Evolutionary conservation across 2,797 vertebrate genomes (phyloP).

Genomic region (Coracias cyanogaster): DNA sequence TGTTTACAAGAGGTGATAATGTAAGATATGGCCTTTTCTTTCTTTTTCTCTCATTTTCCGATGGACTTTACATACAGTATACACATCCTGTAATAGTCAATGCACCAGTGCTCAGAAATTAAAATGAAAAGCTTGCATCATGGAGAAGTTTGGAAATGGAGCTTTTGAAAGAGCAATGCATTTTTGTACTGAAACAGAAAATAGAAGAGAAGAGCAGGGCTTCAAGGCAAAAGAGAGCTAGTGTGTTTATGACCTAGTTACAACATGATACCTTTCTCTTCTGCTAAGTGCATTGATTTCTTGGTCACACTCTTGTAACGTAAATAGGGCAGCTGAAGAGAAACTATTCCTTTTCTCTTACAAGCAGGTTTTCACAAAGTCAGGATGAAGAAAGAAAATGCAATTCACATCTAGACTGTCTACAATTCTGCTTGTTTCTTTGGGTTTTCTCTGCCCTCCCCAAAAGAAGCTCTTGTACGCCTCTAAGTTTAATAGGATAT

Average conservation of each 20-base stretch:
- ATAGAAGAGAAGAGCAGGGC: not conserved
- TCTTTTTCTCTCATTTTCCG: not conserved
- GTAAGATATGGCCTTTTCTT: not conserved
- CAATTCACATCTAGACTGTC: not conserved
- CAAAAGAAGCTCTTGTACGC: not conserved
- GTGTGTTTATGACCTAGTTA: slow-evolving; percentile 61
- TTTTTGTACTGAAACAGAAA: slow-evolving; percentile 1
- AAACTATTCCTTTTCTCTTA: not conserved
- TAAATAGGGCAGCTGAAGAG: slow-evolving; percentile 42
- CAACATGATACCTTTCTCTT: not conserved
- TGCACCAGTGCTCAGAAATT: not conserved
- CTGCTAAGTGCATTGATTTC: slow-evolving; percentile 52
- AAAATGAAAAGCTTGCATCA: not conserved
- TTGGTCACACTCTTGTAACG: slow-evolving; percentile 4
- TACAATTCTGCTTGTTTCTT: not conserved
- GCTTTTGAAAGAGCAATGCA: slow-evolving; percentile 13
- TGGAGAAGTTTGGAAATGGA: not conserved
- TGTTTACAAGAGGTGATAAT: not conserved
- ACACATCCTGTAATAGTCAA: not conserved
- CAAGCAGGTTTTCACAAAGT: slow-evolving; percentile 11
- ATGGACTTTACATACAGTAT: not conserved
- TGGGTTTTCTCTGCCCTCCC: not conserved
- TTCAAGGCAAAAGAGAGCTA: slow-evolving; percentile 42
- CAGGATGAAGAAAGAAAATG: not conserved
- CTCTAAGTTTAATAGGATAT: slow-evolving; percentile 9